phyloP scores from a whole-genome alignment of 2,113 vertebrate species.

The Urocitellus parryii region DNA sequence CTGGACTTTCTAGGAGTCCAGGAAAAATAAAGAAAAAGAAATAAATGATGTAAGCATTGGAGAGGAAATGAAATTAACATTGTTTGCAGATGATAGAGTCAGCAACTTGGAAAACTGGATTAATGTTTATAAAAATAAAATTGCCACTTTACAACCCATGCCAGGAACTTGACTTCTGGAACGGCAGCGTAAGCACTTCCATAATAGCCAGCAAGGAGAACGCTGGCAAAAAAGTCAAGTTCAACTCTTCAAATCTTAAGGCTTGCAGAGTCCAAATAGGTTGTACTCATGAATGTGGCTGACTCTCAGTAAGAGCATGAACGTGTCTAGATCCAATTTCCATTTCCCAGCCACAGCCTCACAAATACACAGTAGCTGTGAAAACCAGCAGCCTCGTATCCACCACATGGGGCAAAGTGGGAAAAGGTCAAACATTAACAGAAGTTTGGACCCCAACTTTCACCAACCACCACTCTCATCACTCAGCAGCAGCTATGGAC shows the following conservation, averaged over 20 bases:
- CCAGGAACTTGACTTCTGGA: not conserved
- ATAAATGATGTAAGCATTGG: not conserved
- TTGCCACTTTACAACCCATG: not conserved
- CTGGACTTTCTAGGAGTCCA: not conserved
- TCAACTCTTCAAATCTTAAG: not conserved
- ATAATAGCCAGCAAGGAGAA: not conserved
- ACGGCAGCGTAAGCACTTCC: not conserved
- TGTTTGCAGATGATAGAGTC: not conserved
- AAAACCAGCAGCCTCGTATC: no score
- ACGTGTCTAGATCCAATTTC: not conserved
- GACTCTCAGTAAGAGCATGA: not conserved
- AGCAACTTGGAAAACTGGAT: not conserved
- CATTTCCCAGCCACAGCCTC: not conserved
- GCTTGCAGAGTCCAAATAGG: not conserved
- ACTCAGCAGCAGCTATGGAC: no score
- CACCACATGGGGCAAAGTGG: not conserved
- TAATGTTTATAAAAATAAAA: not conserved
- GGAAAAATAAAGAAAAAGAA: not conserved
- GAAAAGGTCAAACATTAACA: not conserved
- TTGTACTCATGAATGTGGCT: not conserved
- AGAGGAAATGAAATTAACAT: not conserved
- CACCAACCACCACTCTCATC: no score
- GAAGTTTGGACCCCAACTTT: no score
- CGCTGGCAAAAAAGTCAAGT: not conserved
- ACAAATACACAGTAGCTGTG: not conserved